Evolutionary conservation across 92 coral and sea anemone species (phyloP), one percentile per base, ranked within the genome.

Genomic region (Diadumene lineata): DNA sequence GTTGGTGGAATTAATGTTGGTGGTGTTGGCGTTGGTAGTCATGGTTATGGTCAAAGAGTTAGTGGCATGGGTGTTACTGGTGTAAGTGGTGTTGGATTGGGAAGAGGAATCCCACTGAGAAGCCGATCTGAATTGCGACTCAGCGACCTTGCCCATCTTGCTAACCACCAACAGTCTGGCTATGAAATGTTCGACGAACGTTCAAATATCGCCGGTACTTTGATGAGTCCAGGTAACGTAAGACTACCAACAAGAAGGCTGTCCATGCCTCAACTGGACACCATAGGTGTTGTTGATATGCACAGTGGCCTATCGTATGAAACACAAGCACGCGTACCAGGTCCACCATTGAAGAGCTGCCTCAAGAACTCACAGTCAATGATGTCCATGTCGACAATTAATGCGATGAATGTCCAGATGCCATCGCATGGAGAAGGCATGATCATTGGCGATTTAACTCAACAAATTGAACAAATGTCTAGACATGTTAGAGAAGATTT

Each of bases 111-210:
- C 15, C 53, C 75, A 38, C 62, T 67, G 46, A 44, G 82, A 53
- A 50, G 69, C 27, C 56, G 70, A 65, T 78, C 82, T 33, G 82
- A 78, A 55, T 9, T 78, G 38, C 55, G 34, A 60, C 82, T 78
- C 1, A 68, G 68, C 11, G 82, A 78, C 23, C 55, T 56, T 15
- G 32, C 43, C 15, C 65, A 56, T 1, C 31, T 0, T 22, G 21
- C 73, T 17, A 28, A 46, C 26, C 66, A 26, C n/a, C 26, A 72
- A 38, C n/a, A n/a, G n/a, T 26, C 22, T 27, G 51, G 22, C 6
- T 64, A 64, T 64, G 69, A n/a, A 64, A 28, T 34, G 53, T 73
- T 73, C 30, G 50, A 26, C 19, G 68, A 58, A 11, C 51, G 50
- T 56, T 34, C 77, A 13, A 71, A 71, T 31, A 71, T 71, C n/a